A percentile compares a stretch with the other conserved stretches of the same genome.
These are phyloP conservation scores for Agrilus mali DNA, from an alignment of 2,888 invertebrate species.

Conservation along the genomic window DNA sequence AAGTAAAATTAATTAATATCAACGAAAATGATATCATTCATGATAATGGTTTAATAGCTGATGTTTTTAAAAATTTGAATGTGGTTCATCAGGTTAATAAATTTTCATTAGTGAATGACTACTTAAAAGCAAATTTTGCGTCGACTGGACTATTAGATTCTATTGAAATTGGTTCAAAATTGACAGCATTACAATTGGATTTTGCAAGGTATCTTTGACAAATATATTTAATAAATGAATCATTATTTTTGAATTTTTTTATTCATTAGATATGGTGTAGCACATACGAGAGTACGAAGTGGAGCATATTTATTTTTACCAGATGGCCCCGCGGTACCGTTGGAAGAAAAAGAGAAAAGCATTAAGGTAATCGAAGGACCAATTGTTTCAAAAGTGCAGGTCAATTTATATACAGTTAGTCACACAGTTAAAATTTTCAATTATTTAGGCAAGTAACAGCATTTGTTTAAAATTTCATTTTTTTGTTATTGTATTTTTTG, in stretches of 20 bases:
- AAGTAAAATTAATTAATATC: constrained; percentile 37
- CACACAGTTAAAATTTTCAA: constrained; percentile 51
- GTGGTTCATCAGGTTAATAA: no score
- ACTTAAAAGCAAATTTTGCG: no score
- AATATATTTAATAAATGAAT: constrained; percentile 20
- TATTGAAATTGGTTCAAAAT: constrained; percentile 40
- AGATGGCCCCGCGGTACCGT: constrained; percentile 55
- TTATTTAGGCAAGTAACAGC: constrained; percentile 40
- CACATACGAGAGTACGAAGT: constrained; percentile 58
- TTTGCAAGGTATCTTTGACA: constrained; percentile 61
- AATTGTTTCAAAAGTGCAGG: constrained; percentile 61
- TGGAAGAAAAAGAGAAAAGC: constrained; percentile 28
- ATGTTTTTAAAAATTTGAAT: constrained; percentile 51
- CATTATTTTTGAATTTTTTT: constrained; percentile 13
- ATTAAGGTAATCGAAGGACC: constrained; percentile 63
- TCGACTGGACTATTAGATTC: constrained; percentile 58
- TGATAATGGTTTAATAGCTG: constrained; percentile 38
- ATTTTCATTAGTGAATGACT: no score
- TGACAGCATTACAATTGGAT: constrained; percentile 59
- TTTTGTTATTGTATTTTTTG: constrained; percentile 6
- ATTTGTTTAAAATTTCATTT: no score
- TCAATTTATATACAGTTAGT: constrained; percentile 53
- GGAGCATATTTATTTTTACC: constrained; percentile 96
- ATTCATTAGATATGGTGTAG: constrained; percentile 53
- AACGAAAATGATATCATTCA: constrained; percentile 33